Evolutionary conservation across 53 echinoderm and acorn worm genomes (phyloP).

Genomic region (Temnopleurus reevesii): DNA sequence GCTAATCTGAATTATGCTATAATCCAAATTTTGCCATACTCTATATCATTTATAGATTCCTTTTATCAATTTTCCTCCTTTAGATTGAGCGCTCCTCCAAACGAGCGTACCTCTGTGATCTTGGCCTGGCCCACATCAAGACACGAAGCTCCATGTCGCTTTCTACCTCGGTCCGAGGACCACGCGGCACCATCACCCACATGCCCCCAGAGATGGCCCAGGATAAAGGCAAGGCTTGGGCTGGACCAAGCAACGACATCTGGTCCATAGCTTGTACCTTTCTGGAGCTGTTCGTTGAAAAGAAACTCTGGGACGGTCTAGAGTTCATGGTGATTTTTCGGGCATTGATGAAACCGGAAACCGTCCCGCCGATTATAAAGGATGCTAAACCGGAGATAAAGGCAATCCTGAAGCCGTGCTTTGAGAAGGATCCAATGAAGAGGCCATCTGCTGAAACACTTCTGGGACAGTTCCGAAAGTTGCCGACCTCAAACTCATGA

Average conservation of each 20-base stretch:
- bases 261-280: slow-evolving; percentile 55
- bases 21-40: too few species aligned
- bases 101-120: slow-evolving; percentile 46
- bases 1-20: too few species aligned
- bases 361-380: slow-evolving; percentile 23
- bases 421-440: not conserved
- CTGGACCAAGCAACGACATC: slow-evolving; percentile 45
- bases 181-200: slow-evolving; percentile 44
- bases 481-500: not conserved
- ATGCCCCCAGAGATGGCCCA: slow-evolving; percentile 49
- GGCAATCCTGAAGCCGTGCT: slow-evolving; percentile 27
- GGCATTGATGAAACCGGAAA: not conserved
- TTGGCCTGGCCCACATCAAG: slow-evolving; percentile 56
- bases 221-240: not conserved
- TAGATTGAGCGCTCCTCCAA: slow-evolving; percentile 8
- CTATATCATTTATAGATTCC: too few species aligned
- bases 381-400: not conserved
- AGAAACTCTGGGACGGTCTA: slow-evolving; percentile 16
- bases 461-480: slow-evolving; percentile 8
- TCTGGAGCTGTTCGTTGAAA: slow-evolving; percentile 47
- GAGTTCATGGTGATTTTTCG: slow-evolving; percentile 3
- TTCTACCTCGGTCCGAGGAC: slow-evolving; percentile 38
- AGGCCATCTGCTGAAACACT: slow-evolving; percentile 29
- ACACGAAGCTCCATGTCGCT: slow-evolving; percentile 52
- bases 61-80: not conserved